Conservation (phyloP, 1,140 invertebrate genomes). For the Macrobrachium rosenbergii region DNA sequence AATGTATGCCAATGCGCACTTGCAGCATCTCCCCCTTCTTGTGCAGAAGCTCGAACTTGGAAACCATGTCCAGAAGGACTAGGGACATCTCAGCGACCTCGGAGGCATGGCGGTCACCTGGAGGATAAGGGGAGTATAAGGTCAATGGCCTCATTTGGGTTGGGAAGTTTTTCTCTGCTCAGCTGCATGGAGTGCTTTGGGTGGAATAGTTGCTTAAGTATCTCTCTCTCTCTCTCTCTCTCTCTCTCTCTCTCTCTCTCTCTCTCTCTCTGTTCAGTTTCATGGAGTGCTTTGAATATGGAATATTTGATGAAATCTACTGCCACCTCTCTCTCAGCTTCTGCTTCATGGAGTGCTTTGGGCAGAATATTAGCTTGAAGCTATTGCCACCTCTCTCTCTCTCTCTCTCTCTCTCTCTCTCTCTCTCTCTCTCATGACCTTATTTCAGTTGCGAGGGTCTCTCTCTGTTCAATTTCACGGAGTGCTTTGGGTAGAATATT, state of each 20-base stretch:
- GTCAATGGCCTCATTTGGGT: neutral
- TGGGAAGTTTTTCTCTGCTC: neutral
- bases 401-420: too few species aligned
- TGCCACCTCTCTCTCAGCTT: too few species aligned
- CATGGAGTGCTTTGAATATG: too few species aligned
- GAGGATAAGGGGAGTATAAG: neutral
- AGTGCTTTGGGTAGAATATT: neutral
- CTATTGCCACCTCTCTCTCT: too few species aligned
- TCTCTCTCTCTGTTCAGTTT: too few species aligned
- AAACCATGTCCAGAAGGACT: slow-evolving; percentile 72
- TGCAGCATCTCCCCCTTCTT: slow-evolving; percentile 73
- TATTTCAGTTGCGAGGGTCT: neutral
- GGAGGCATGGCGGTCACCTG: slow-evolving; percentile 87
- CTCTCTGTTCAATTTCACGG: neutral
- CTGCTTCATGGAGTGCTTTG: too few species aligned
- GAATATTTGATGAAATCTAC: too few species aligned
- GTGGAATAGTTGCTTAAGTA: neutral
- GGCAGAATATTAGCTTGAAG: too few species aligned
- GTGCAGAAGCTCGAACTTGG: slow-evolving; percentile 75
- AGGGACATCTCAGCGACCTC: slow-evolving; percentile 97
- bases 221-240: neutral
- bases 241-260: neutral
- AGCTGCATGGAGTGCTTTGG: neutral
- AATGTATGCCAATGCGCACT: slow-evolving; percentile 77
- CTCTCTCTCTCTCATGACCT: too few species aligned